A percentile compares a stretch with the other conserved stretches of the same genome.
Conservation (phyloP, 2,797 vertebrate genomes). For the Dipus sagitta region DNA sequence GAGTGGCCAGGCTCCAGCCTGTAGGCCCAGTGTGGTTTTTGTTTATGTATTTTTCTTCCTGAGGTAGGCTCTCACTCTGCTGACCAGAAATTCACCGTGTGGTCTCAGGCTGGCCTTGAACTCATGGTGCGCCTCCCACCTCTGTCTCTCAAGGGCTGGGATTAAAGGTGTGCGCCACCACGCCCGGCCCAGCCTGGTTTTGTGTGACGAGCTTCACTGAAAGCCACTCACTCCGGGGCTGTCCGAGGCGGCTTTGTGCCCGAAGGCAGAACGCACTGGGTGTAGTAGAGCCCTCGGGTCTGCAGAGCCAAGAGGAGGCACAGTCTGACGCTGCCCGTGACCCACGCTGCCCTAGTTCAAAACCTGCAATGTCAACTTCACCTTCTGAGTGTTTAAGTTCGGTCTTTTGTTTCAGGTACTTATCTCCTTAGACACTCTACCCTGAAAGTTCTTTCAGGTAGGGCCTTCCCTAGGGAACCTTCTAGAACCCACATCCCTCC, state of each 20-base stretch:
- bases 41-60: background rate
- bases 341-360: background rate
- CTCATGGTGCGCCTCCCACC: too few relatives aligned
- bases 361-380: background rate
- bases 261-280: background rate
- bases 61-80: too few relatives aligned
- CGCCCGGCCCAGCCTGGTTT: background rate
- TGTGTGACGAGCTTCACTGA: background rate
- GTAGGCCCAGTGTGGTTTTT: background rate
- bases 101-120: too few relatives aligned
- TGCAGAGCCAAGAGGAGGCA: background rate
- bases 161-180: too few relatives aligned
- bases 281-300: background rate
- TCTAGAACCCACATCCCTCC: background rate
- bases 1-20: background rate
- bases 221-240: background rate
- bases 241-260: background rate
- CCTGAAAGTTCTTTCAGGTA: background rate
- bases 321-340: background rate
- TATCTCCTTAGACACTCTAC: background rate
- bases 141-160: too few relatives aligned
- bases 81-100: too few relatives aligned
- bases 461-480: background rate
- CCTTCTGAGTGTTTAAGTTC: background rate
- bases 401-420: background rate